phyloP scores from a whole-genome alignment of 2,113 vertebrate species.

The Spea bombifrons region DNA sequence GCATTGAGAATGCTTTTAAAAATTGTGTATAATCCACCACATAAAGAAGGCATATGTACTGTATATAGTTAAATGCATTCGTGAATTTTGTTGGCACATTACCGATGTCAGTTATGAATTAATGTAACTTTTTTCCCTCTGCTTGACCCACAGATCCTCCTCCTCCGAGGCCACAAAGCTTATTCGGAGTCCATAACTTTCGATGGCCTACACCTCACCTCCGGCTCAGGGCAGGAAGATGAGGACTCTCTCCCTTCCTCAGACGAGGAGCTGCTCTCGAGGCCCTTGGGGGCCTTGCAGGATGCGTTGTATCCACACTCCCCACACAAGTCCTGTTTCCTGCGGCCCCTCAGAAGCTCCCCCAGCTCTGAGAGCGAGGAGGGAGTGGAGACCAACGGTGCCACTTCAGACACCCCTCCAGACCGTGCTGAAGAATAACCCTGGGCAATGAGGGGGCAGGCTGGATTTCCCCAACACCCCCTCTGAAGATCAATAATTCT shows the following conservation, averaged over 20 bases:
- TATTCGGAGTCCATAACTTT: conserved; percentile 66
- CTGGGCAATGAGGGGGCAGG: neutral
- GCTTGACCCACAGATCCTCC: conserved; percentile 69
- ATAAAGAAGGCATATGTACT: too few species aligned
- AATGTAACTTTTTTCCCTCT: neutral
- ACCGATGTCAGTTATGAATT: too few species aligned
- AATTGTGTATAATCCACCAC: too few species aligned
- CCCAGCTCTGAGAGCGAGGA: conserved; percentile 81
- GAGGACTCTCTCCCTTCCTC: conserved; percentile 88
- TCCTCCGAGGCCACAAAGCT: conserved; percentile 77
- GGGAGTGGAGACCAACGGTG: conserved; percentile 36
- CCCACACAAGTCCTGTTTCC: conserved; percentile 67
- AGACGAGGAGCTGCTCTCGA: conserved; percentile 82
- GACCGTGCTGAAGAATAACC: conserved; percentile 37
- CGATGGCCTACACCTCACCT: conserved; percentile 78
- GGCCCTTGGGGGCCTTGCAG: conserved; percentile 75
- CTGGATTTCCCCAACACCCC: neutral
- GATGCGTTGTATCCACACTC: conserved; percentile 66
- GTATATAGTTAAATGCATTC: too few species aligned
- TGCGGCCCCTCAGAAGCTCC: conserved; percentile 59
- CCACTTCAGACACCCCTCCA: conserved; percentile 27
- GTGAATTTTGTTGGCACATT: too few species aligned
- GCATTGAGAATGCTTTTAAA: too few species aligned
- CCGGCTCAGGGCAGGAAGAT: conserved; percentile 67
- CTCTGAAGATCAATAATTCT: neutral